Percentiles rank a stretch among this genome's conserved stretches.
Conservation (phyloP, 2,113 vertebrate species). For the Hippocampus mohnikei region DNA sequence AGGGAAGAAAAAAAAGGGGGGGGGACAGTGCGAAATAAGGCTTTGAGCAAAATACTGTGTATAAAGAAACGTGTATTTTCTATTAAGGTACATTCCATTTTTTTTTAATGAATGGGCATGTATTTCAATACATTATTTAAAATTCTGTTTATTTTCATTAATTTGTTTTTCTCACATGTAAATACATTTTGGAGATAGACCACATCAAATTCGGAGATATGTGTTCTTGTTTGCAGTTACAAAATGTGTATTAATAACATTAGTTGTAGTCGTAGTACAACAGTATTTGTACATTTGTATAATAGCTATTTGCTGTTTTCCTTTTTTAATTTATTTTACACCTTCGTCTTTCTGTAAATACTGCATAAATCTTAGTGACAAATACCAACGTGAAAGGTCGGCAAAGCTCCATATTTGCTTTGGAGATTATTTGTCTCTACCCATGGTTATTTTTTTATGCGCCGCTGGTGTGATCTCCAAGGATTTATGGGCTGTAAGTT, state of each 20-base stretch:
- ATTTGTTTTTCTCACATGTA: background rate
- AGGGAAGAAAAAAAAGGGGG: background rate
- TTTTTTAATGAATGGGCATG: background rate
- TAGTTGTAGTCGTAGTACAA: background rate
- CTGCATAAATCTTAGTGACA: background rate
- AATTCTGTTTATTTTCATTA: background rate
- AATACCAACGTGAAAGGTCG: background rate
- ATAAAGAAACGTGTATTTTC: too few species aligned
- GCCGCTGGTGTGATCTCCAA: slow-evolving; percentile 50
- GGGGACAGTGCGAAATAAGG: too few species aligned
- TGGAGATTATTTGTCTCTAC: background rate
- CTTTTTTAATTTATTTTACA: background rate
- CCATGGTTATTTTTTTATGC: slow-evolving; percentile 19
- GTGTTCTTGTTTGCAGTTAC: background rate
- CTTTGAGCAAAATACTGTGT: background rate
- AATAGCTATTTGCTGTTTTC: background rate
- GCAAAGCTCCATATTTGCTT: background rate
- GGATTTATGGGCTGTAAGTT: slow-evolving; percentile 71
- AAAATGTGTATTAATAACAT: too few species aligned
- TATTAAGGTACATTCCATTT: too few species aligned
- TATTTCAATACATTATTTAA: background rate
- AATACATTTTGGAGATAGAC: background rate
- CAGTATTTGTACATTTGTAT: background rate
- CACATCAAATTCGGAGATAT: background rate
- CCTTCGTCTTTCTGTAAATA: background rate